A percentile compares a stretch with the other conserved stretches of the same genome.
These are phyloP conservation scores for Gasteruption jaculator DNA, from an alignment of 2,888 invertebrate species.

Conservation along the genomic window DNA sequence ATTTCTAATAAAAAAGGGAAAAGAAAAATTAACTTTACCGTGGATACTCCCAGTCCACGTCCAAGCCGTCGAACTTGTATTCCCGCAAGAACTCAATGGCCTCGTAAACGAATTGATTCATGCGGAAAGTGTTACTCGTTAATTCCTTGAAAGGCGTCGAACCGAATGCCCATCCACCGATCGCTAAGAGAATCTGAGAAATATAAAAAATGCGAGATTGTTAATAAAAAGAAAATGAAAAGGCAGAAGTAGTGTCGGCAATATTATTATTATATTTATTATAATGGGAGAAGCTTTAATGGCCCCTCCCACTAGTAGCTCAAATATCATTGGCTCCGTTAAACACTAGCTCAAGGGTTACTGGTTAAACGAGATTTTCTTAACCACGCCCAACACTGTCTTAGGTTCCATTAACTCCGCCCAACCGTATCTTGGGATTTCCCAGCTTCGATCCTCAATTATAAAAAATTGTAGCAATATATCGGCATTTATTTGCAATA, in stretches of 20 bases:
- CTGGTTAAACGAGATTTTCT: too few relatives aligned
- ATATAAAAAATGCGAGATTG: conserved; percentile 17
- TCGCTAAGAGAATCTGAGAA: conserved; percentile 71
- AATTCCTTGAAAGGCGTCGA: conserved; percentile 92
- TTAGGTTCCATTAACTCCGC: too few relatives aligned
- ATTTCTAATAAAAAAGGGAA: too few relatives aligned
- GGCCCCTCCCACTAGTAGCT: too few relatives aligned
- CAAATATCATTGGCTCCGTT: too few relatives aligned
- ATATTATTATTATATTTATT: background rate
- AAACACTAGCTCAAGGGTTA: too few relatives aligned
- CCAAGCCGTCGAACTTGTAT: conserved; percentile 87
- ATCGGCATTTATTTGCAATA: too few relatives aligned
- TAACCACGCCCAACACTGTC: too few relatives aligned
- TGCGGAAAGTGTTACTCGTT: conserved; percentile 84
- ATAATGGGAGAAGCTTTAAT: background rate
- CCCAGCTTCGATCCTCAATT: too few relatives aligned
- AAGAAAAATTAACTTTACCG: conserved; percentile 50
- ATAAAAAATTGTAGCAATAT: too few relatives aligned
- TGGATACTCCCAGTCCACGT: conserved; percentile 94
- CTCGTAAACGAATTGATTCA: conserved; percentile 94
- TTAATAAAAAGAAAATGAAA: background rate
- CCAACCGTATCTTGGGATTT: too few relatives aligned
- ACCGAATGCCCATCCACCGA: conserved; percentile 96
- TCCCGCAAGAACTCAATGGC: conserved; percentile 89
- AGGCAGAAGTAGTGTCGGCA: background rate